A percentile compares a stretch with the other conserved stretches of the same genome.
Conservation (phyloP, 2,797 vertebrate species). For the Dryobates pubescens region DNA sequence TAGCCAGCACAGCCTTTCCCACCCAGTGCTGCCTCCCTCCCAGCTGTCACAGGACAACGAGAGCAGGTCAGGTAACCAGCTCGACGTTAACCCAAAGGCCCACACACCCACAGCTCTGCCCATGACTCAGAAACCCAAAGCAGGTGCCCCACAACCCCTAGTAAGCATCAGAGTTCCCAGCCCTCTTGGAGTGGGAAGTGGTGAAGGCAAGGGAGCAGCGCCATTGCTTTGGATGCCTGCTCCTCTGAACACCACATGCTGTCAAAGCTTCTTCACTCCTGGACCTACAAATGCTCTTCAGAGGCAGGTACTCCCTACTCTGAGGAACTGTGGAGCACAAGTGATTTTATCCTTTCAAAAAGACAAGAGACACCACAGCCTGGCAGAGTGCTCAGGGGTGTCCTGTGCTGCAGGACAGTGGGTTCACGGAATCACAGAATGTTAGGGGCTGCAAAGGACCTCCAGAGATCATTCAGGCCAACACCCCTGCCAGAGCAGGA, state of each 20-base stretch:
- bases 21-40: not conserved
- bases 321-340: not conserved
- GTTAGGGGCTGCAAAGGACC: too few species aligned
- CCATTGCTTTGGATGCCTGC: not conserved
- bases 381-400: not conserved
- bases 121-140: not conserved
- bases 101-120: fast-evolving
- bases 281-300: not conserved
- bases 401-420: not conserved
- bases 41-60: not conserved
- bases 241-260: not conserved
- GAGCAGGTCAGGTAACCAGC: not conserved
- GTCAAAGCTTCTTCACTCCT: not conserved
- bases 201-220: not conserved
- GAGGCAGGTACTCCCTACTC: not conserved
- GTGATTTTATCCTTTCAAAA: not conserved
- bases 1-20: not conserved
- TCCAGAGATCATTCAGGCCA: too few species aligned
- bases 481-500: too few species aligned
- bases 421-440: too few species aligned
- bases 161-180: not conserved
- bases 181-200: not conserved
- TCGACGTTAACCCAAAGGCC: not conserved
- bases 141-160: not conserved
- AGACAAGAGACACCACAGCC: not conserved